These are phyloP conservation scores for Paratilapia polleni DNA, from an alignment of 2,113 vertebrate species.

Conservation along the genomic window DNA sequence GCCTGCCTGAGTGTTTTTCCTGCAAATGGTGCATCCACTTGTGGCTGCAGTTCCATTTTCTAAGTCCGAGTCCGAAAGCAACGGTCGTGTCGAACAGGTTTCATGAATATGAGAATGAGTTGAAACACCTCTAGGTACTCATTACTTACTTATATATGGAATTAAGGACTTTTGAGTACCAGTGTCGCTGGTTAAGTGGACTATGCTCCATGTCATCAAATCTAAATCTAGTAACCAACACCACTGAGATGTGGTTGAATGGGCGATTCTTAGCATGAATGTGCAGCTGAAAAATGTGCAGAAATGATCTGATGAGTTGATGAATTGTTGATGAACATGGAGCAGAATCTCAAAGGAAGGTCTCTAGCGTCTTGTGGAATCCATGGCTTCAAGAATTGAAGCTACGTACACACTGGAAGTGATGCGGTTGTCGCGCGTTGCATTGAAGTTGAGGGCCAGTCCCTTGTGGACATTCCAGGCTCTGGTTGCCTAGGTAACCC, in stretches of 20 bases:
- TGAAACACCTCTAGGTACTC: background rate
- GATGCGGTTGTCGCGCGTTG: no score
- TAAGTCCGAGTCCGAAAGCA: background rate
- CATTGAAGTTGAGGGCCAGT: no score
- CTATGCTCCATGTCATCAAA: no score
- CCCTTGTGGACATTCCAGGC: no score
- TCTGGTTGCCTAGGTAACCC: no score
- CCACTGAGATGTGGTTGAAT: background rate
- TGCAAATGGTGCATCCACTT: background rate
- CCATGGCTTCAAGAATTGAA: fast-evolving
- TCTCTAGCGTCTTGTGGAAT: background rate
- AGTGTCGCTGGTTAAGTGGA: background rate
- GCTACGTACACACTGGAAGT: no score
- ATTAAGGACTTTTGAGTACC: background rate
- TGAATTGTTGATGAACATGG: background rate
- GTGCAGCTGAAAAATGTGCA: background rate
- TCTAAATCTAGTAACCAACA: background rate
- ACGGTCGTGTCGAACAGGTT: background rate
- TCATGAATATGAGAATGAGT: background rate
- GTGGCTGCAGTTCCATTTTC: background rate
- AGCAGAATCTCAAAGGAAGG: background rate
- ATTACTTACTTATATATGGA: no score
- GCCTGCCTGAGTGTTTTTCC: background rate
- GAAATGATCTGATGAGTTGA: background rate
- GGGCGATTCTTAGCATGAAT: background rate